phyloP scores from a whole-genome alignment of 2,797 vertebrate genomes.

The Dromococcyx pavoninus region DNA sequence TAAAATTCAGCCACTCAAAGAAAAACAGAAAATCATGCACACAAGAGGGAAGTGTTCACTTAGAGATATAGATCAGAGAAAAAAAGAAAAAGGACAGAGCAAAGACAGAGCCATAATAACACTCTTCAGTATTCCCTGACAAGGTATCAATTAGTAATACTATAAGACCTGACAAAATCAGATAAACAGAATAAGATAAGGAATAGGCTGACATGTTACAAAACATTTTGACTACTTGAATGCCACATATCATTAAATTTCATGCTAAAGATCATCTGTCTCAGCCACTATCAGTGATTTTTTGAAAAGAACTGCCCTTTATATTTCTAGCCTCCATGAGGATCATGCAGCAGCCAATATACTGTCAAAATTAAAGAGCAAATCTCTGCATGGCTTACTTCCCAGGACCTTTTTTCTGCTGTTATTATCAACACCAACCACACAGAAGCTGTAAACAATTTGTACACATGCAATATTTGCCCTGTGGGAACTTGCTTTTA shows the following conservation, averaged over 20 bases:
- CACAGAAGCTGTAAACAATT: constrained; percentile 3
- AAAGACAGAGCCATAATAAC: neutral
- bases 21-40: neutral
- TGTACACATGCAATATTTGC: constrained; percentile 1
- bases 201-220: neutral
- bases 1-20: neutral
- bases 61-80: neutral
- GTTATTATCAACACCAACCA: neutral
- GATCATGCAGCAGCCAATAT: neutral
- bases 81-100: neutral
- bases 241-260: neutral
- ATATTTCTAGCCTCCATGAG: neutral
- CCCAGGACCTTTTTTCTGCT: neutral
- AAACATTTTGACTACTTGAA: neutral
- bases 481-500: neutral
- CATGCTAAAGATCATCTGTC: neutral
- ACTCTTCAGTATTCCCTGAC: neutral
- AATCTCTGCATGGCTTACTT: neutral
- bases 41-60: neutral
- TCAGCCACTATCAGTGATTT: neutral
- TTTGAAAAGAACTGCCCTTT: neutral
- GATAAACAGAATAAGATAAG: neutral
- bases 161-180: neutral
- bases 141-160: neutral
- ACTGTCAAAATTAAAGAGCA: constrained; percentile 18